Conservation (phyloP, 2,113 vertebrate genomes). For the Polypterus bichir region DNA sequence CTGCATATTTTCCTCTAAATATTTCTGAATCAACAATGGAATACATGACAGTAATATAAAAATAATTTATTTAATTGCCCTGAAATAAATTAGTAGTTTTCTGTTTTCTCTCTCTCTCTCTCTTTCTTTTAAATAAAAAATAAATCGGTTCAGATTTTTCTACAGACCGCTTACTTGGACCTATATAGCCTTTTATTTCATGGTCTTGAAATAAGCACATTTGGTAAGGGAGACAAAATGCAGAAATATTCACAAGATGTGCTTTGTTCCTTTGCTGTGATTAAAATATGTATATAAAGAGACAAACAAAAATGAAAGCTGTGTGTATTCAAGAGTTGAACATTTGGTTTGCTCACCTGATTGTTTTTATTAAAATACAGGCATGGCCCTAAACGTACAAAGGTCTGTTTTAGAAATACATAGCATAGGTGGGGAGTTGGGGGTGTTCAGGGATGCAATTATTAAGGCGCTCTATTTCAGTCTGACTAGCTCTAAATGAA, state of each 20-base stretch:
- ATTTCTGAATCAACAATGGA: background rate
- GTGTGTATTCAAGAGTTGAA: too few species aligned
- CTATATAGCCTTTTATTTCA: constrained; percentile 6
- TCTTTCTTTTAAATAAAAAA: background rate
- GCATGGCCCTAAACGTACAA: too few species aligned
- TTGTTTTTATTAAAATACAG: too few species aligned
- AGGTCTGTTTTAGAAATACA: too few species aligned
- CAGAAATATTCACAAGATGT: background rate
- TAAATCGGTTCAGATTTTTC: background rate
- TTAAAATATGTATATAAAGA: background rate
- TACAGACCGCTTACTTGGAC: constrained; percentile 7
- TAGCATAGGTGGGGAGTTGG: too few species aligned
- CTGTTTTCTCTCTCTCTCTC: background rate
- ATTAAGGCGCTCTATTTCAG: too few species aligned
- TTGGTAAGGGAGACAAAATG: background rate
- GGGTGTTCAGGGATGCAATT: too few species aligned
- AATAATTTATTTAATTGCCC: background rate
- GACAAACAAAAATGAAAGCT: background rate
- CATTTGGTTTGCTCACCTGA: too few species aligned
- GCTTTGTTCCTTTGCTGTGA: background rate
- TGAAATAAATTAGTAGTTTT: background rate
- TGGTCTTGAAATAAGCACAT: constrained; percentile 6
- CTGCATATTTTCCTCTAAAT: background rate
- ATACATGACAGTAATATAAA: background rate
- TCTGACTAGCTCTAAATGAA: too few species aligned